Conservation (phyloP, 2,113 vertebrate genomes). For the Tenebrosternarchus preto region DNA sequence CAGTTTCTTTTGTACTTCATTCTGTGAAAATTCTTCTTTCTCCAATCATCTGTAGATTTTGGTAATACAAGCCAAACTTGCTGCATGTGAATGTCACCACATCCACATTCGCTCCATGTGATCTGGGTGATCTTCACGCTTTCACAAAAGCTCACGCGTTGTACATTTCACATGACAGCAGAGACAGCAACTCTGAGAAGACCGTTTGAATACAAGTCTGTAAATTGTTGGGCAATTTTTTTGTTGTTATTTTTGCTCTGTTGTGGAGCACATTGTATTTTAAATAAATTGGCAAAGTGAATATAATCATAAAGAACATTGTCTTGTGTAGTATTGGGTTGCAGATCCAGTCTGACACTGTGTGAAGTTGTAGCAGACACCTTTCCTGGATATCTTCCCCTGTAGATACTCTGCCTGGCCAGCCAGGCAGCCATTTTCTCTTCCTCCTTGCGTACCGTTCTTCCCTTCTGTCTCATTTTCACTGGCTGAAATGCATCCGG, state of each 20-base stretch:
- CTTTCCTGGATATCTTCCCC: not conserved
- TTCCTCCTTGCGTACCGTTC: not conserved
- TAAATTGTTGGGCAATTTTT: not conserved
- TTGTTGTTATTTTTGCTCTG: not conserved
- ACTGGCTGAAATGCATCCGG: too few relatives aligned
- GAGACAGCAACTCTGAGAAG: not conserved
- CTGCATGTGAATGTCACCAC: too few relatives aligned
- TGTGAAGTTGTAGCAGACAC: not conserved
- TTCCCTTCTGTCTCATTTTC: not conserved
- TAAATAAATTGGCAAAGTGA: not conserved
- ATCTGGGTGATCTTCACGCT: not conserved
- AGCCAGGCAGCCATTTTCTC: not conserved
- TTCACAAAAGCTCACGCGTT: not conserved
- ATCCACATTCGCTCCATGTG: not conserved
- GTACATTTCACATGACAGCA: not conserved
- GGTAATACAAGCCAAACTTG: conserved; percentile 15
- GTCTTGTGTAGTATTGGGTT: not conserved
- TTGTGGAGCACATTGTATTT: not conserved
- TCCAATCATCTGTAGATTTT: conserved; percentile 9
- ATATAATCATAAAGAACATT: not conserved
- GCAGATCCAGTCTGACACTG: not conserved
- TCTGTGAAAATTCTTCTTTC: not conserved
- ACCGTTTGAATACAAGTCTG: not conserved
- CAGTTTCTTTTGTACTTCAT: not conserved
- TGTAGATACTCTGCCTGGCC: not conserved